Evolutionary conservation across 2,797 vertebrate species (phyloP), one percentile per base, ranked within the genome.

Genomic region (Thripadectes ignobilis): DNA sequence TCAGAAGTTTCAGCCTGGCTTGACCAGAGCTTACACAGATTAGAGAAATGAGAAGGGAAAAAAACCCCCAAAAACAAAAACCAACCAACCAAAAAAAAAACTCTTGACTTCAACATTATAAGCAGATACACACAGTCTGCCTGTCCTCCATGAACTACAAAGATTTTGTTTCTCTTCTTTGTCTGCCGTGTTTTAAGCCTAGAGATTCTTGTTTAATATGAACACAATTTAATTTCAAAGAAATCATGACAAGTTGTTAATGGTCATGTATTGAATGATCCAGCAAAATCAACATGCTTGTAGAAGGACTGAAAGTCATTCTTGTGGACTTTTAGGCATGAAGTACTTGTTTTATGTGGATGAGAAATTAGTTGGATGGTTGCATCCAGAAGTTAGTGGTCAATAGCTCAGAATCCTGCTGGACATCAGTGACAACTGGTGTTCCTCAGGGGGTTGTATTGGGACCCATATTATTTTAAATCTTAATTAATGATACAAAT

Each of bases 1-100:
- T 93, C 87, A 49, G 39, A 95, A 96, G 74, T 91, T 96, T 93
- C 78, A 95, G 26, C 18, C 32, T 95, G 67, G 65, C 24, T 39
- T 93, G 84, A 85, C 75, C 83, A 57, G 15, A 92, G 46, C 10
- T 93, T 55, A 39, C 34, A 58, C 0, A 7, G 39, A 93, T 52
- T 49, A 95, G 57, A 80, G 9, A 83, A 89, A 72, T 76, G 23
- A 43, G 45, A 73, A 71, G 19, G 12, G 21, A 12, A 52, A 32
- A 19, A 26, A 38, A 43, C 32, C 9, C 45, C 20, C 20, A 21
- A 45, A 45, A 59, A 27, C 49, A n/a, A 7, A 9, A 38, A 17
- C 26, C 63, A 39, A 43, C 30, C 19, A 49, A 65, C 9, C 10
- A 16, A 59, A 29, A 41, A 30, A 7, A 7, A 67, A 61, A 51